These are phyloP conservation scores for Tridacna crocea DNA, from an alignment of 2,888 invertebrate species.

Conservation along the genomic window DNA sequence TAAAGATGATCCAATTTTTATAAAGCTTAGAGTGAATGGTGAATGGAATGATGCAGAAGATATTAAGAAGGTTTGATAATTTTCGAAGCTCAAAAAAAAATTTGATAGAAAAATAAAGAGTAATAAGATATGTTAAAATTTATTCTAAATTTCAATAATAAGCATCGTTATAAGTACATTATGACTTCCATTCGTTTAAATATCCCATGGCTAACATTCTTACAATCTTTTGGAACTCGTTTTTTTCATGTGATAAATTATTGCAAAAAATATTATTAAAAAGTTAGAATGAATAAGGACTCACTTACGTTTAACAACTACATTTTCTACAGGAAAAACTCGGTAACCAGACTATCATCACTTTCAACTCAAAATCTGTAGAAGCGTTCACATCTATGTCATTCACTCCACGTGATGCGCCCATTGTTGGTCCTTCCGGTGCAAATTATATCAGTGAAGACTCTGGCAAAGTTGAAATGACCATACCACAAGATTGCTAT, in stretches of 20 bases:
- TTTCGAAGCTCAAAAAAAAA: too few relatives aligned
- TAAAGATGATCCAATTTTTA: constrained; percentile 27
- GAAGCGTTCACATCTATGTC: constrained; percentile 63
- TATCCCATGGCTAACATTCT: too few relatives aligned
- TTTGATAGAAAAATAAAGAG: too few relatives aligned
- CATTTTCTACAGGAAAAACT: constrained; percentile 2
- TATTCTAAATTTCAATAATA: too few relatives aligned
- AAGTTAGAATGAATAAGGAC: too few relatives aligned
- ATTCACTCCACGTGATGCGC: constrained; percentile 27
- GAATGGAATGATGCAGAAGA: constrained; percentile 57
- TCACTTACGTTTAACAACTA: neutral
- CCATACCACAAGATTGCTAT: constrained; percentile 49
- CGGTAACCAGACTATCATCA: constrained; percentile 36
- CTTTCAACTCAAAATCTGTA: constrained; percentile 59
- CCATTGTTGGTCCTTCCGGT: constrained; percentile 38
- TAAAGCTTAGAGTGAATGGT: constrained; percentile 58
- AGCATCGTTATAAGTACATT: too few relatives aligned
- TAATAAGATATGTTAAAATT: too few relatives aligned
- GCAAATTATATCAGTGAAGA: constrained; percentile 45
- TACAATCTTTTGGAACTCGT: too few relatives aligned
- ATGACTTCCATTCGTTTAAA: too few relatives aligned
- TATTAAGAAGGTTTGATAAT: constrained; percentile 47
- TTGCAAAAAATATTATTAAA: too few relatives aligned
- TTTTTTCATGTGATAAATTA: too few relatives aligned
- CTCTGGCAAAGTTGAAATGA: constrained; percentile 51